Evolutionary conservation across 2,797 vertebrate species (phyloP), one percentile per base, ranked within the genome.

Genomic region (Hippoglossus hippoglossus): DNA sequence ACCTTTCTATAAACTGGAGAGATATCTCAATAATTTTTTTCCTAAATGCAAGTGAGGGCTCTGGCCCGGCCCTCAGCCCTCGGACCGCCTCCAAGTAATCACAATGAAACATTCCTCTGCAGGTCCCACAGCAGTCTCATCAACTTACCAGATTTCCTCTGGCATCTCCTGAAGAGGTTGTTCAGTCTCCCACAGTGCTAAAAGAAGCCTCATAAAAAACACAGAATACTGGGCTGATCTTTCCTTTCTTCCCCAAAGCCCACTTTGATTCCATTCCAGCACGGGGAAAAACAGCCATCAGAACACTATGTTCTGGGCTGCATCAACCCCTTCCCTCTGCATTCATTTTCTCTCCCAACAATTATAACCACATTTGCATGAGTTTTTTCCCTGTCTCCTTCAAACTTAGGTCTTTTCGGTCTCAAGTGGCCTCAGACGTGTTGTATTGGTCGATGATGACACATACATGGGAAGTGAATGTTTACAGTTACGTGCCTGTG

Each of bases 301-400:
- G 90, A 88, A 93, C 90, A 80, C 47, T 26, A 47, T 85, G 90
- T 93, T 85, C 92, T 75, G 28, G 63, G 26, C 65, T 60, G 56
- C 13, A 65, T 71, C 63, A 86, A 75, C 31, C 50, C 41, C 22
- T 51, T 62, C 34, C 53, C 68, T 62, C 22, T 46, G 25, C 36
- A 65, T 53, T 72, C 39, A 82, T 68, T 60, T 16, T 61, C 24
- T 46, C 19, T 46, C 49, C 22, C 53, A 51, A 67, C 55, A 58
- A 61, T 59, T 52, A 58, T 16, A 77, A 71, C 12, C 28, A 53
- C 52, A 74, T 87, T 73, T 75, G 56, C 57, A 75, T 75, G 19
- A 57, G 24, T 25, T 63, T 69, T 36, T 46, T 46, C 2, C 16
- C 12, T 72, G 52, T 60, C 15, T 59, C 53, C 49, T 63, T 49